phyloP scores from a whole-genome alignment of 2,888 invertebrate species.

The Hipparchia sbordonii region DNA sequence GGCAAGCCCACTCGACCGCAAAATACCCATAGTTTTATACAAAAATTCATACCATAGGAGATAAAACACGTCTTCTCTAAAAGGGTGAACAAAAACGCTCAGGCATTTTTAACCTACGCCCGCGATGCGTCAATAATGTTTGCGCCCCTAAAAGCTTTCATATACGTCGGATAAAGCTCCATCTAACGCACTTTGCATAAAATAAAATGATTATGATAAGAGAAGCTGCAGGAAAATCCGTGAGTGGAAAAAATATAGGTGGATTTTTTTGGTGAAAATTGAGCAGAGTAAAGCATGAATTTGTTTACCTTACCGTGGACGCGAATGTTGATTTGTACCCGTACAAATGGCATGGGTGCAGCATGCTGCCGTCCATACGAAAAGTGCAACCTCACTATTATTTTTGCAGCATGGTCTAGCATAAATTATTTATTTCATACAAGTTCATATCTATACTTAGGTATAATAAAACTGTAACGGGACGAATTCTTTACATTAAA shows the following conservation, averaged over 20 bases:
- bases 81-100: conserved; percentile 25
- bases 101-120: conserved; percentile 25
- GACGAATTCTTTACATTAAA: too few species aligned
- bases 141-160: conserved; percentile 32
- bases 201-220: conserved; percentile 24
- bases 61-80: conserved; percentile 20
- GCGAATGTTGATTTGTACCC: too few species aligned
- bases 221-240: conserved; percentile 18
- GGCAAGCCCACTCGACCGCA: not conserved
- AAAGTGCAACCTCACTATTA: too few species aligned
- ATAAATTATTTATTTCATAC: too few species aligned
- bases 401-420: too few species aligned
- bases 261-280: not conserved
- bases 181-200: conserved; percentile 27
- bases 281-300: too few species aligned
- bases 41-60: conserved; percentile 8
- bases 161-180: conserved; percentile 22
- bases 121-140: conserved; percentile 28
- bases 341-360: too few species aligned
- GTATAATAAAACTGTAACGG: too few species aligned
- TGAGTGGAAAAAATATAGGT: conserved; percentile 11
- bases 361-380: too few species aligned
- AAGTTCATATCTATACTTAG: too few species aligned
- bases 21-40: not conserved
- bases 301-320: too few species aligned